phyloP scores from a whole-genome alignment of 1,140 invertebrate genomes.

The Ptiloglossa arizonensis region DNA sequence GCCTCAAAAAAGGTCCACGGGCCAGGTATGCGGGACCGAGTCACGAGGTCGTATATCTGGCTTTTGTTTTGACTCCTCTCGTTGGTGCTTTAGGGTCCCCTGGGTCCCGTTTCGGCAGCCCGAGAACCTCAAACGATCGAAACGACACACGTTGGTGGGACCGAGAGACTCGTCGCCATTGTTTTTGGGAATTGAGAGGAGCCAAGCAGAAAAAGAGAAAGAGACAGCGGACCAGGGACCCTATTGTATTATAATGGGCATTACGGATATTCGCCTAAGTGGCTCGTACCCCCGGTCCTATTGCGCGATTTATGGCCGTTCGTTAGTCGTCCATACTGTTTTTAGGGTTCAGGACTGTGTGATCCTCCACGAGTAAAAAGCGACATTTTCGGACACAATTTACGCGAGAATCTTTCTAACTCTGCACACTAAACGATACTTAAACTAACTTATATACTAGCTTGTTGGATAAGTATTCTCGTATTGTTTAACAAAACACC shows the following conservation, averaged over 20 bases:
- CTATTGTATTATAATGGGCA: constrained; percentile 81
- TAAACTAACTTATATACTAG: too few species aligned
- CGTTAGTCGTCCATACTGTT: constrained; percentile 64
- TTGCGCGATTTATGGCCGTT: constrained; percentile 72
- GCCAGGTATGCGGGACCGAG: constrained; percentile 64
- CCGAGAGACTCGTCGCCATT: constrained; percentile 56
- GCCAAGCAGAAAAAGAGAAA: constrained; percentile 39
- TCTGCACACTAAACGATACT: neutral
- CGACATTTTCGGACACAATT: constrained; percentile 6
- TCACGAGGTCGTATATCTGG: constrained; percentile 74
- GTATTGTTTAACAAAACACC: too few species aligned
- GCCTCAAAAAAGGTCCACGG: constrained; percentile 13
- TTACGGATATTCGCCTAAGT: constrained; percentile 70
- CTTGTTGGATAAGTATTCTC: too few species aligned
- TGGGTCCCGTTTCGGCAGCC: constrained; percentile 57
- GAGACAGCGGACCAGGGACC: constrained; percentile 15
- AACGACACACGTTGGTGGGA: constrained; percentile 18
- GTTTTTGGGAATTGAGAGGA: constrained; percentile 66
- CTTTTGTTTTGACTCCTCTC: constrained; percentile 75
- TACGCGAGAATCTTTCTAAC: neutral
- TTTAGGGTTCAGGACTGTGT: constrained; percentile 9
- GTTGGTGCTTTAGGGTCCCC: constrained; percentile 48
- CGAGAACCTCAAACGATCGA: constrained; percentile 42
- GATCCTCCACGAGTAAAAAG: neutral
- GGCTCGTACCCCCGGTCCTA: constrained; percentile 58